Conservation (phyloP, 2,797 vertebrate species). For the Spinus pinus region DNA sequence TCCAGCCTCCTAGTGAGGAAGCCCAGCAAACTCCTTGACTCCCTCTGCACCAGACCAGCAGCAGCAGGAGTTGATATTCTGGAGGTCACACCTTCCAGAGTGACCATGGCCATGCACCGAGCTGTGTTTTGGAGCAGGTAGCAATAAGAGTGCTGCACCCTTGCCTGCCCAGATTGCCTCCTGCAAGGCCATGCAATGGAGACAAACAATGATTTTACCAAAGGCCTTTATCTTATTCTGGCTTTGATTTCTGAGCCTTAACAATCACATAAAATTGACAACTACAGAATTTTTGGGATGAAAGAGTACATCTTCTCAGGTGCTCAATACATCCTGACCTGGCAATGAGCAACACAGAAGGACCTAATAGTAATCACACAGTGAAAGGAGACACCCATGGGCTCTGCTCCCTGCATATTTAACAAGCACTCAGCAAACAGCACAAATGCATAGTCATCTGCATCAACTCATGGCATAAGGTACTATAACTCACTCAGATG, state of each 20-base stretch:
- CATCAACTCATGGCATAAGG: neutral
- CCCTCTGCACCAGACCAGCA: neutral
- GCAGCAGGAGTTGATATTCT: neutral
- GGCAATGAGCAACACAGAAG: neutral
- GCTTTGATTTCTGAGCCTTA: neutral
- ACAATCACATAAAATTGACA: neutral
- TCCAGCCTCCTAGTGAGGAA: neutral
- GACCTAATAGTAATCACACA: fast-evolving
- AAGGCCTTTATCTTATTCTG: neutral
- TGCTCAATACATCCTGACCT: neutral
- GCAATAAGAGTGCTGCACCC: neutral
- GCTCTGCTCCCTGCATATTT: neutral
- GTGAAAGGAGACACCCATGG: neutral
- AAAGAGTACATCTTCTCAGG: neutral
- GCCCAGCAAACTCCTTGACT: neutral
- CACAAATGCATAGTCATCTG: neutral
- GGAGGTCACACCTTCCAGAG: neutral
- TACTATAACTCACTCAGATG: neutral
- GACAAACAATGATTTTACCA: neutral
- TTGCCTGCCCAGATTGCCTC: neutral
- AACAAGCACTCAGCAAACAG: neutral
- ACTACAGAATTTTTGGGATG: neutral
- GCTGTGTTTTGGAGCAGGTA: neutral
- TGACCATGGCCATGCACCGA: neutral
- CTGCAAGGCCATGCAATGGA: neutral